These are phyloP conservation scores for Bubo bubo DNA, from an alignment of 2,113 vertebrate genomes.

Conservation along the genomic window DNA sequence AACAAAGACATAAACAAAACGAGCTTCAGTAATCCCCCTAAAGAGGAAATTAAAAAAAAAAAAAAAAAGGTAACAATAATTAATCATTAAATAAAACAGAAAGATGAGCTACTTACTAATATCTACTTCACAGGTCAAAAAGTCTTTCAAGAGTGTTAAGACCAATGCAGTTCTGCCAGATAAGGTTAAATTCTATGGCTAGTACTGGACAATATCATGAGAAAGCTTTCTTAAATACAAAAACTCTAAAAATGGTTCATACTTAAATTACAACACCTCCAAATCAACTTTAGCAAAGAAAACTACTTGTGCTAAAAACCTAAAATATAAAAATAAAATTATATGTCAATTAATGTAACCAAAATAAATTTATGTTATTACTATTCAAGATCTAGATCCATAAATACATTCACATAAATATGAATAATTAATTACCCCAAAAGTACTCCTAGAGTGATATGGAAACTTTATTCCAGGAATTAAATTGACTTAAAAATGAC, in stretches of 20 bases:
- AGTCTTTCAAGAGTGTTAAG: neutral
- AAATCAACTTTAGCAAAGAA: neutral
- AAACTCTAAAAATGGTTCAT: neutral
- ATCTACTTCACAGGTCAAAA: neutral
- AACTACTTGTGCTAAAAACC: neutral
- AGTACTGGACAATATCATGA: neutral
- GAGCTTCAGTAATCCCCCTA: constrained; percentile 93
- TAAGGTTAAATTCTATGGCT: neutral
- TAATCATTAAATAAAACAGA: neutral
- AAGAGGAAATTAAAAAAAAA: constrained; percentile 25
- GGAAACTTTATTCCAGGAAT: neutral
- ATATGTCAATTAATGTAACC: neutral
- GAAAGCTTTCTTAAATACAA: neutral
- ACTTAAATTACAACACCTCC: neutral
- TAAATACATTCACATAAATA: neutral
- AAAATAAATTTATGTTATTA: neutral
- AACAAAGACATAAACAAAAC: constrained; percentile 93
- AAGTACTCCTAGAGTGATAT: neutral
- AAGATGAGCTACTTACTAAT: neutral
- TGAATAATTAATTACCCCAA: neutral
- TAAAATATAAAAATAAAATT: neutral
- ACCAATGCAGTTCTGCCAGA: neutral
- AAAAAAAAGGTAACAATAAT: neutral
- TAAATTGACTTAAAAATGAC: neutral
- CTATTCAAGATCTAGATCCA: neutral